These are phyloP conservation scores for Cheilosia variabilis DNA, from an alignment of 2,888 invertebrate species.

Conservation along the genomic window DNA sequence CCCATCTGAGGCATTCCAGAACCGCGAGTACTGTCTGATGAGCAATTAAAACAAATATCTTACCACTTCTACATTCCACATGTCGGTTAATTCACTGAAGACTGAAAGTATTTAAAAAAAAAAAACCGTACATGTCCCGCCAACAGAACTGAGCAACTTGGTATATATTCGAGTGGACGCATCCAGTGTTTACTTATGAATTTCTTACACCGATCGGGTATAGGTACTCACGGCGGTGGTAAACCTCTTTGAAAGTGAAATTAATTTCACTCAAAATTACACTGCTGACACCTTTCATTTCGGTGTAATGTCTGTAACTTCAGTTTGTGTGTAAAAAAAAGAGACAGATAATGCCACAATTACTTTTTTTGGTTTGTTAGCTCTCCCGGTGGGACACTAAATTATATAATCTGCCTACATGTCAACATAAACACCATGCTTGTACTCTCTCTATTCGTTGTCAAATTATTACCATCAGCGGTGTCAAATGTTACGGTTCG, in stretches of 20 bases:
- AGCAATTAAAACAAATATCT: conserved; percentile 64
- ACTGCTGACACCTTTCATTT: conserved; percentile 32
- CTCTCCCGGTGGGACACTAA: background rate
- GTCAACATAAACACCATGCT: background rate
- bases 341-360: conserved; percentile 17
- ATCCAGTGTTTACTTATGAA: conserved; percentile 15
- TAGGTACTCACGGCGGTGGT: background rate
- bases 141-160: conserved; percentile 12
- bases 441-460: conserved; percentile 19
- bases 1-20: conserved; percentile 50
- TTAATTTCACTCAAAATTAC: conserved; percentile 4
- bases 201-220: background rate
- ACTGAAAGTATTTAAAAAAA: conserved; percentile 2
- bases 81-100: conserved; percentile 20
- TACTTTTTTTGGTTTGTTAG: background rate
- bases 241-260: conserved; percentile 26
- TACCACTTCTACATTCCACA: conserved; percentile 15
- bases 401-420: background rate
- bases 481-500: conserved; percentile 10
- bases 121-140: background rate
- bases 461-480: conserved; percentile 20
- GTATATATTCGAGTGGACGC: conserved; percentile 24
- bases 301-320: background rate
- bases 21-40: conserved; percentile 35
- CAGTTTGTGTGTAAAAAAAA: conserved; percentile 11